Conservation (phyloP, 64 coral and sea anemone genomes). For the Anthopleura sola region DNA sequence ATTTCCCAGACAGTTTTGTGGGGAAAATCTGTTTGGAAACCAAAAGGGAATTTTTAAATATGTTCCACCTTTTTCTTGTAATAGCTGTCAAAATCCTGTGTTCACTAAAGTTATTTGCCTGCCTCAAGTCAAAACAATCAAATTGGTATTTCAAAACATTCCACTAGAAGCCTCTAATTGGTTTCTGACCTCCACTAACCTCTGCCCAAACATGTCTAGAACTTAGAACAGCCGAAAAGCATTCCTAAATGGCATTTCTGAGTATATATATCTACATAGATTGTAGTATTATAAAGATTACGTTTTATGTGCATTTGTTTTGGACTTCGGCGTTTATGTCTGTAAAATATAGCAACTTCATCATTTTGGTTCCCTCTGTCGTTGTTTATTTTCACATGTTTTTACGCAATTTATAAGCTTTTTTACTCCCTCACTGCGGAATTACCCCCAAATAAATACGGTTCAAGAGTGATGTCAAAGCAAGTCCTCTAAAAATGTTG, state of each 20-base stretch:
- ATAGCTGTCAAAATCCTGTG: not conserved
- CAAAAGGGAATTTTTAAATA: not conserved
- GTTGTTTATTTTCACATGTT: not conserved
- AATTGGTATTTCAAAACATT: not conserved
- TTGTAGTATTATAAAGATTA: not conserved
- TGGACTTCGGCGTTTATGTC: not conserved
- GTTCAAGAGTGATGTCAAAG: not conserved
- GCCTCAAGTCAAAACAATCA: not conserved
- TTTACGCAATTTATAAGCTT: not conserved
- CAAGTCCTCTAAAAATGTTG: too few relatives aligned
- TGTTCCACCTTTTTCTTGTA: not conserved
- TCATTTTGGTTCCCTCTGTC: too few relatives aligned
- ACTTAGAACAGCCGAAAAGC: not conserved
- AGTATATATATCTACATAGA: not conserved
- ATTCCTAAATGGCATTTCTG: not conserved
- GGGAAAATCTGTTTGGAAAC: not conserved
- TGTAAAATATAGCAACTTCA: too few relatives aligned
- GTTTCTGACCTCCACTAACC: not conserved
- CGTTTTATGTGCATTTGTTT: not conserved
- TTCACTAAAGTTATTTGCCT: not conserved
- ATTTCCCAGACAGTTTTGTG: not conserved
- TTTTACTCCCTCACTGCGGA: not conserved
- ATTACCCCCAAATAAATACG: not conserved
- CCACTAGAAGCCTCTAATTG: not conserved
- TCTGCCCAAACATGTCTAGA: not conserved